Evolutionary conservation across 1,140 invertebrate species (phyloP).

Genomic region (Magallana angulata): DNA sequence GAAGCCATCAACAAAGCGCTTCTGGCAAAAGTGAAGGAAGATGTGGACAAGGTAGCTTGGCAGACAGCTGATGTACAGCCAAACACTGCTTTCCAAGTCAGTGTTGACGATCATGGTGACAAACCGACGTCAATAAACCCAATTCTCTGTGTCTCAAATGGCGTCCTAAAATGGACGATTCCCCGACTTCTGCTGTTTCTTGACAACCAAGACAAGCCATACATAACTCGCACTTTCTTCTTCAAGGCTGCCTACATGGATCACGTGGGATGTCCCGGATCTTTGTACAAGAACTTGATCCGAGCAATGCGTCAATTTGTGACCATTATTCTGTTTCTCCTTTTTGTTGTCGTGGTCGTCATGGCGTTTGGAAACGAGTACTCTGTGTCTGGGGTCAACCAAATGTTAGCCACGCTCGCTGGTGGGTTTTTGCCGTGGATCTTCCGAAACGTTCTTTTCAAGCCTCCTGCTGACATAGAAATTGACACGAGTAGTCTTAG

Average conservation of each 20-base stretch:
- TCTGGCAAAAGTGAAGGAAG: constrained; percentile 55
- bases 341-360: constrained; percentile 69
- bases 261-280: constrained; percentile 65
- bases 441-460: constrained; percentile 65
- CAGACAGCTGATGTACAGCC: constrained; percentile 54
- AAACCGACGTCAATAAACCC: background rate
- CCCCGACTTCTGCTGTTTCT: constrained; percentile 65
- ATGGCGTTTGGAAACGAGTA: constrained; percentile 71
- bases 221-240: constrained; percentile 68
- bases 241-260: constrained; percentile 58
- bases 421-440: constrained; percentile 71
- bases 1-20: constrained; percentile 61
- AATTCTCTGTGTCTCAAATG: background rate
- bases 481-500: constrained; percentile 65
- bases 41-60: constrained; percentile 61
- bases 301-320: constrained; percentile 58
- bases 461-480: constrained; percentile 39
- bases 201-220: constrained; percentile 64
- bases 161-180: constrained; percentile 56
- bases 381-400: constrained; percentile 68
- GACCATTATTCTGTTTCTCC: constrained; percentile 65
- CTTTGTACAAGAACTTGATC: constrained; percentile 55
- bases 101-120: constrained; percentile 32
- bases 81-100: constrained; percentile 62
- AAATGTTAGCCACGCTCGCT: constrained; percentile 68